phyloP scores from a whole-genome alignment of 1,140 invertebrate species.

The Aphis gossypii region DNA sequence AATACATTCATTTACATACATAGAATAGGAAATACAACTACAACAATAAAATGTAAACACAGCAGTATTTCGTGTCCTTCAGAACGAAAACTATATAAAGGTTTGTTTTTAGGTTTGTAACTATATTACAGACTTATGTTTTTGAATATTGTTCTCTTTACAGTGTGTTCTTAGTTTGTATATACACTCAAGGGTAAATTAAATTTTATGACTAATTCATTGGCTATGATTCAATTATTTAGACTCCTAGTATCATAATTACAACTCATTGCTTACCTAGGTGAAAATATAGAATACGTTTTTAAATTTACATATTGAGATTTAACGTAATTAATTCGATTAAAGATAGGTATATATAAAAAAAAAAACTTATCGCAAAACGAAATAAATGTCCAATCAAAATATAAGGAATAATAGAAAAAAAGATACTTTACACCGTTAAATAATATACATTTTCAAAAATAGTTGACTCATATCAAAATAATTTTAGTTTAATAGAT shows the following conservation, averaged over 20 bases:
- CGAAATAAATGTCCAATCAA: too few species aligned
- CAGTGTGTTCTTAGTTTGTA: not conserved
- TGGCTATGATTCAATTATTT: slow-evolving; percentile 17
- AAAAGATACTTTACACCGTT: not conserved
- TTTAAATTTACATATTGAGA: not conserved
- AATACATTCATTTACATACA: not conserved
- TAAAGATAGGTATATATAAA: not conserved
- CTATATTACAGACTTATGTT: not conserved
- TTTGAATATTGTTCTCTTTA: not conserved
- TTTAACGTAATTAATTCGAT: not conserved
- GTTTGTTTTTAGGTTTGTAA: slow-evolving; percentile 10
- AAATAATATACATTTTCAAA: not conserved
- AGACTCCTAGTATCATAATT: not conserved
- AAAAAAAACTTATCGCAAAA: not conserved
- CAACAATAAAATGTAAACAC: not conserved
- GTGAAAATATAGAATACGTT: not conserved
- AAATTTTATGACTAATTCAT: slow-evolving; percentile 19
- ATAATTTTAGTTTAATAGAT: not conserved
- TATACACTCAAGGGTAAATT: not conserved
- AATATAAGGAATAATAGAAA: not conserved
- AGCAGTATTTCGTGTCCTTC: not conserved
- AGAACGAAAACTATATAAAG: slow-evolving; percentile 21
- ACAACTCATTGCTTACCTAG: not conserved
- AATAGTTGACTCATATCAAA: not conserved
- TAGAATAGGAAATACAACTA: not conserved